Base-by-base conservation (phyloP, 2,888 invertebrate species). In the Agriopis aurantiaria region DNA sequence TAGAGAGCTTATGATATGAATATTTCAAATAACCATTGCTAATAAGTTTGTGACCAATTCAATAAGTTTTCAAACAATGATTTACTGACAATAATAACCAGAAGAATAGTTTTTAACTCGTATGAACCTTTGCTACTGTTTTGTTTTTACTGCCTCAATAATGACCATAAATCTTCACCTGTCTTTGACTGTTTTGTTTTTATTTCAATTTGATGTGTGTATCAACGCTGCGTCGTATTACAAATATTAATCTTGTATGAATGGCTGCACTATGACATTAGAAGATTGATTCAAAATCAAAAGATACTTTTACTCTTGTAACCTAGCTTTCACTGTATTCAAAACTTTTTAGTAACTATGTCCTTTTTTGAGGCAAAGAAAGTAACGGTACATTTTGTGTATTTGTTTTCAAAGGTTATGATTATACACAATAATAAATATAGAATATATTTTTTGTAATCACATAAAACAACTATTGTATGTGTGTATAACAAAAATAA, bases 101-200 rank as follows among this genome's bases (percentile, higher is more conserved):
- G 33, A 33, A 33, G 33, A 23, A 9, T 10, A 23, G n/a, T 55
- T 60, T 55, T 60, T 51, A 7, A 52, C 41, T 45, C 14, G 62
- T 68, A 12, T 7, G 17, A 49, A 69, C 43, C 23, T 57, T 40
- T 4, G 46, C 23, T 62, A 69, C 69, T 69, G 69, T 8, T 57
- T 62, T 59, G 4, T 67, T 62, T 41, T 51, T 78, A 71, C 71
- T 76, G 74, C 55, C 33, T 51, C 46, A 12, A 80, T 84, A 87
- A 88, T 86, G 87, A 84, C 86, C 81, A 92, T 93, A 91, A 92
- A 92, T 93, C 92, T 90, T 88, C 79, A 79, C 79, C 86, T 86
- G 87, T 85, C 88, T 82, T 80, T 81, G 77, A 76, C 75, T 80
- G 79, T 84, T 83, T 80, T 76, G 84, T 74, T 87, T 87, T 87